phyloP scores from a whole-genome alignment of 2,113 vertebrate genomes.

The Pedionomus torquatus region DNA sequence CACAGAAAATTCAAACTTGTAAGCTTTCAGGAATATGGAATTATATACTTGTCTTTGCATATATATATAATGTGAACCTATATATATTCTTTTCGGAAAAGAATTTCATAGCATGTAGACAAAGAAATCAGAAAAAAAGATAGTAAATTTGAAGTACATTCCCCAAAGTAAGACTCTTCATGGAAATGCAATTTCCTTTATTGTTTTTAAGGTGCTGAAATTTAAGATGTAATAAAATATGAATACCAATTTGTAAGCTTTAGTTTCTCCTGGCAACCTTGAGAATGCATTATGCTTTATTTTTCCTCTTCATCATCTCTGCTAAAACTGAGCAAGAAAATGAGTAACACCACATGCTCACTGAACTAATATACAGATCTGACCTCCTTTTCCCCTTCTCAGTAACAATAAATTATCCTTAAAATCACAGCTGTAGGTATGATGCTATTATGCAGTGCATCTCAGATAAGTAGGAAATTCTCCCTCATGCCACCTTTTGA shows the following conservation, averaged over 20 bases:
- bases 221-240: constrained; percentile 71
- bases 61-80: background rate
- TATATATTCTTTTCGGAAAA: background rate
- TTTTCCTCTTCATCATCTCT: constrained; percentile 41
- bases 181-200: constrained; percentile 72
- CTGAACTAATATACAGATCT: constrained; percentile 8
- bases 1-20: background rate
- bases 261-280: constrained; percentile 66
- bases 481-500: background rate
- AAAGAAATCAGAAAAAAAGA: constrained; percentile 37
- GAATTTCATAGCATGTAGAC: background rate
- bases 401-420: constrained; percentile 58
- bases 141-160: constrained; percentile 41
- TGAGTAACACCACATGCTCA: background rate
- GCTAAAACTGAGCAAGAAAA: constrained; percentile 19
- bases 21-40: background rate
- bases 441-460: background rate
- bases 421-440: constrained; percentile 9
- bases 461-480: background rate
- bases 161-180: constrained; percentile 57
- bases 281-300: constrained; percentile 65
- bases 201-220: constrained; percentile 73
- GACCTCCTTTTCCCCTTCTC: constrained; percentile 58
- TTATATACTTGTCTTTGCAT: background rate
- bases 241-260: constrained; percentile 69